Evolutionary conservation across 2,797 vertebrate genomes (phyloP).

Genomic region (Phaenicophaeus curvirostris): DNA sequence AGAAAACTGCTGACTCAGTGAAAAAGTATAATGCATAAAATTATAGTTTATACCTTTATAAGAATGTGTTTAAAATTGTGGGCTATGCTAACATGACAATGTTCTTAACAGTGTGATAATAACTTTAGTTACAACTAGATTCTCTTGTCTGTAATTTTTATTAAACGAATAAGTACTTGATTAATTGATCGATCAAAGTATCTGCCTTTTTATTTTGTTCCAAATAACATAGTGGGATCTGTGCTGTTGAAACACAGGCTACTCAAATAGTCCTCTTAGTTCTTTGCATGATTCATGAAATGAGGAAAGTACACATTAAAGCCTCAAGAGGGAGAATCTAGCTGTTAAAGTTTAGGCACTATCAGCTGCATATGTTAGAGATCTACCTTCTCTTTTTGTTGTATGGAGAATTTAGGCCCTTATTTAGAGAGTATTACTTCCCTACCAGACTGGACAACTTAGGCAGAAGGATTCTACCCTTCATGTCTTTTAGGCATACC

Average conservation of each 20-base stretch:
- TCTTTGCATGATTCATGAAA: background rate
- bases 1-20: conserved; percentile 62
- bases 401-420: background rate
- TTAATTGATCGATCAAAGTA: background rate
- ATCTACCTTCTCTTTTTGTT: background rate
- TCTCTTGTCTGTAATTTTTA: conserved; percentile 18
- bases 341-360: background rate
- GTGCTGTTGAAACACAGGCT: background rate
- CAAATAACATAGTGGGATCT: background rate
- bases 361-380: background rate
- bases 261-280: background rate
- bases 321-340: background rate
- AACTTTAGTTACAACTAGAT: conserved; percentile 51
- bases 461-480: background rate
- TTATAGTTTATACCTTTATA: conserved; percentile 61
- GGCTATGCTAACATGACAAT: conserved; percentile 11
- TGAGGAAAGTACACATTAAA: background rate
- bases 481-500: background rate
- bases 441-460: background rate
- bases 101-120: conserved; percentile 19
- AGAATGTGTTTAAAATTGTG: conserved; percentile 48
- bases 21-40: conserved; percentile 63
- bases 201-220: background rate
- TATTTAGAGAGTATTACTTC: background rate
- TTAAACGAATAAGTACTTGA: conserved; percentile 39